A percentile compares a stretch with the other conserved stretches of the same genome.
These are phyloP conservation scores for Drosophila punjabiensis DNA, from an alignment of 1,140 invertebrate genomes.

Conservation along the genomic window DNA sequence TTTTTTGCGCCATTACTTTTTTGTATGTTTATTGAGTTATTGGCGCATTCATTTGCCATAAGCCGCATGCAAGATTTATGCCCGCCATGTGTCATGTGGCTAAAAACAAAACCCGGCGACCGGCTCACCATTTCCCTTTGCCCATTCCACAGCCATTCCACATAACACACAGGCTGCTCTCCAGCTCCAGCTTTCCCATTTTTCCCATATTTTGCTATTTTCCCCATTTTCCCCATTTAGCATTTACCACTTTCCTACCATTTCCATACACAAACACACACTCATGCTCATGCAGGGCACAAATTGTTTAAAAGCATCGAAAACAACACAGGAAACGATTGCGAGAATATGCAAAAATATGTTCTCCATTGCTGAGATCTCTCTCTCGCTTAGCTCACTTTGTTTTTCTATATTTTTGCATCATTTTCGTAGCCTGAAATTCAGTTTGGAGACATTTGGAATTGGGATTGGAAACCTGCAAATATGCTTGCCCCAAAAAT, in stretches of 20 bases:
- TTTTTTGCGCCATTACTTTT: conserved; percentile 21
- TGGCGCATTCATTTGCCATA: conserved; percentile 83
- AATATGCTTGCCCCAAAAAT: conserved; percentile 25
- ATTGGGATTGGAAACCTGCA: conserved; percentile 25
- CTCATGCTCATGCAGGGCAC: conserved; percentile 1
- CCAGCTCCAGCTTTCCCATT: background rate
- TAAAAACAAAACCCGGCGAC: conserved; percentile 63
- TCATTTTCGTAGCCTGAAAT: conserved; percentile 45
- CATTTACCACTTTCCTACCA: conserved; percentile 44
- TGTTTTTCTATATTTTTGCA: conserved; percentile 20
- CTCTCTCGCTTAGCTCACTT: conserved; percentile 3
- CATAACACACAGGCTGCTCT: background rate
- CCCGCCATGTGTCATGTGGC: conserved; percentile 80
- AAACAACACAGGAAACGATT: conserved; percentile 45
- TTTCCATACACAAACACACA: conserved; percentile 26
- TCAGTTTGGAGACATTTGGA: conserved; percentile 41
- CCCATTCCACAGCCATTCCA: background rate
- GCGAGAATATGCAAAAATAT: conserved; percentile 45
- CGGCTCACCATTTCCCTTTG: conserved; percentile 2
- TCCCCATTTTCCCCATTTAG: conserved; percentile 31
- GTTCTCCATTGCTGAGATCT: conserved; percentile 30
- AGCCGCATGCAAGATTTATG: conserved; percentile 80
- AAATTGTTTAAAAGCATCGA: conserved; percentile 59
- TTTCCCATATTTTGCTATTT: conserved; percentile 12
- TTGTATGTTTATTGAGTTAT: conserved; percentile 72